Conservation (phyloP, 2,113 vertebrate genomes). For the Proterorhinus semilunaris region DNA sequence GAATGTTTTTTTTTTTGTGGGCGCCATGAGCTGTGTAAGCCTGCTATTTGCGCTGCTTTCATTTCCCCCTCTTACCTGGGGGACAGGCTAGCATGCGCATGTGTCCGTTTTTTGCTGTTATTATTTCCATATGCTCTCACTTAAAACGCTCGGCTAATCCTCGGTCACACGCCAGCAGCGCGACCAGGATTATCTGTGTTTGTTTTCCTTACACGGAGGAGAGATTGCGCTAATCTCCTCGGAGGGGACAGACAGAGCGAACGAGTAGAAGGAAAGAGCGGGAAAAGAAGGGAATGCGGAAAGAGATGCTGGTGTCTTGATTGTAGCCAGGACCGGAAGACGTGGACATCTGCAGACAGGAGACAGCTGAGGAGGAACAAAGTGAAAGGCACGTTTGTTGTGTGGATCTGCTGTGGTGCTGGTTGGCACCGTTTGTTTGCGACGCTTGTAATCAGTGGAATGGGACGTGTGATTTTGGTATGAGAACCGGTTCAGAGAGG, state of each 20-base stretch:
- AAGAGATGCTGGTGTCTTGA: slow-evolving; percentile 35
- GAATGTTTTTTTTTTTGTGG: slow-evolving; percentile 27
- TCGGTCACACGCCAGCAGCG: slow-evolving; percentile 72
- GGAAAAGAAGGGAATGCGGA: slow-evolving; percentile 15
- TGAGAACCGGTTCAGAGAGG: slow-evolving; percentile 7
- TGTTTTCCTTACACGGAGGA: slow-evolving; percentile 73
- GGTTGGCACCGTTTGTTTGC: slow-evolving; percentile 59
- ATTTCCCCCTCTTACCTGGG: slow-evolving; percentile 50
- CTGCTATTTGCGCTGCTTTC: slow-evolving; percentile 53
- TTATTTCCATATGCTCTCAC: slow-evolving; percentile 71
- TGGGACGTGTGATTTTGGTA: slow-evolving; percentile 63
- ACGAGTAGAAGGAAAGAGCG: slow-evolving; percentile 15
- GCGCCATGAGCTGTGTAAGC: slow-evolving; percentile 54
- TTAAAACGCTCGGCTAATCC: slow-evolving; percentile 74
- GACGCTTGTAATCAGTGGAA: slow-evolving; percentile 57
- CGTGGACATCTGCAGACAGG: slow-evolving; percentile 35
- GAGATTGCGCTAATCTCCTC: slow-evolving; percentile 77
- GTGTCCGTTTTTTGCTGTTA: slow-evolving; percentile 60
- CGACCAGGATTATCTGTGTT: slow-evolving; percentile 77
- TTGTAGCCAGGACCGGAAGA: slow-evolving; percentile 15
- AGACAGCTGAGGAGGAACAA: slow-evolving; percentile 51
- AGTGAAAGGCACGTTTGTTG: slow-evolving; percentile 64
- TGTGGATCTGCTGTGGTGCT: slow-evolving; percentile 44
- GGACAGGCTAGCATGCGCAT: slow-evolving; percentile 42
- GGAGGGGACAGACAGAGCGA: slow-evolving; percentile 35